Evolutionary conservation across 2,888 invertebrate genomes (phyloP).

Genomic region (Pammene fasciana): DNA sequence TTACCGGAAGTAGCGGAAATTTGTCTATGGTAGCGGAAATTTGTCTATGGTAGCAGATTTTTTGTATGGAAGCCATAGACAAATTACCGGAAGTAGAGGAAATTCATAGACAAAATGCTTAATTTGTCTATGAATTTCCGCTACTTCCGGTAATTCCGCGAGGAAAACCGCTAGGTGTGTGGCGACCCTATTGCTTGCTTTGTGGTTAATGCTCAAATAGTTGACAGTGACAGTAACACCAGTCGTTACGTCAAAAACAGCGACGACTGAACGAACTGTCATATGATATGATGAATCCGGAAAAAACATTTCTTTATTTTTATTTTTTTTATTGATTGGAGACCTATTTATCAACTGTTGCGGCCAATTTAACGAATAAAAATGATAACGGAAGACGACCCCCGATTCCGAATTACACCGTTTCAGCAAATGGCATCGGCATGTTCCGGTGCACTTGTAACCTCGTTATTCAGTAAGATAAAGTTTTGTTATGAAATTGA

Average conservation of each 20-base stretch:
- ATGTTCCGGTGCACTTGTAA: slow-evolving; percentile 94
- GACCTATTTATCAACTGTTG: slow-evolving; percentile 1
- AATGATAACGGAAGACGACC: slow-evolving; percentile 87
- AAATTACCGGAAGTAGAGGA: no score
- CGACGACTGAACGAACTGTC: neutral
- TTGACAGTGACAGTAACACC: neutral
- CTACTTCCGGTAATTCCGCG: no score
- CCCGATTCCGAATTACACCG: slow-evolving; percentile 89
- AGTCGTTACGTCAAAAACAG: neutral
- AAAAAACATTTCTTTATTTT: slow-evolving; percentile 15
- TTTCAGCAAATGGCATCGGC: slow-evolving; percentile 93
- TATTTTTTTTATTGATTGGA: slow-evolving; percentile 9
- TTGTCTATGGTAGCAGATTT: no score
- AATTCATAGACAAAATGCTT: no score
- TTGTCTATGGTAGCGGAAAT: no score
- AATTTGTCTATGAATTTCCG: no score
- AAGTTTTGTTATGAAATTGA: slow-evolving; percentile 3
- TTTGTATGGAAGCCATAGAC: no score
- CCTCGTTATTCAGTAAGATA: slow-evolving; percentile 92
- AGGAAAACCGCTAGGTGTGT: no score
- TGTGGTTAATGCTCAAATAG: no score
- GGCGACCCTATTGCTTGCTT: no score
- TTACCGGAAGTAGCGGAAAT: no score
- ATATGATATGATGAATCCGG: slow-evolving; percentile 13
- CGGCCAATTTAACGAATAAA: neutral